Evolutionary conservation across 2,113 vertebrate genomes (phyloP), one percentile per base, ranked within the genome.

Genomic region (Brachyistius frenatus): DNA sequence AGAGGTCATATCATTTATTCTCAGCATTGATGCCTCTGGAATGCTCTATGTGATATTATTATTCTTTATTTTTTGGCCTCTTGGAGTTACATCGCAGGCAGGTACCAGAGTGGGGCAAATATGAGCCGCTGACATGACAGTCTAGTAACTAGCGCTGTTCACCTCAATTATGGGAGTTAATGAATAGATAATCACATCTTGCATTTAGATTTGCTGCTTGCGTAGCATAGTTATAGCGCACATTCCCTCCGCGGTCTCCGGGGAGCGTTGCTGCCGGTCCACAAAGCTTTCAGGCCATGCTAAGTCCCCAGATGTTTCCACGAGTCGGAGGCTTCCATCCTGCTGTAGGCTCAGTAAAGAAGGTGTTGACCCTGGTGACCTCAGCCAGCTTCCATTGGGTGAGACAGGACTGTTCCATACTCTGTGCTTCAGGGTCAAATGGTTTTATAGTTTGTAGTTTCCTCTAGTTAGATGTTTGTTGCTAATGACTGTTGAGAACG

Each of bases 1-100:
- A 86, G 86, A 83, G 85, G 92, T 93, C 89, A 85, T 86, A 91
- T 91, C 54, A 87, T 90, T 93, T 92, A 93, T 92, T 93, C 86
- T 75, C 73, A 74, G 78, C 64, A 35, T 11, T 66, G 62, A 86
- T 35, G 81, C 88, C 58, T 81, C 69, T 80, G 72, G 80, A 91
- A 86, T 84, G 60, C 66, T 72, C 46, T 55, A 57, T 82, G 80
- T 33, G 83, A 53, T 80, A 4, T 58, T 66, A 81, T 81, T 68
- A 14, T 50, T 55, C 3, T 52, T 4, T 31, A 11, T 41, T 61
- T 62, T 35, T 23, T 23, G 23, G 23, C 23, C 23, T 23, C 23
- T 23, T 44, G 39, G 54, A 49, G 67, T 73, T 74, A 35, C 3
- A 53, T 54, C 7, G 33, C 55, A 64, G n/a, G 41, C 66, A 58